Conservation (phyloP, 2,888 invertebrate species). For the Ochropleura leucogaster region DNA sequence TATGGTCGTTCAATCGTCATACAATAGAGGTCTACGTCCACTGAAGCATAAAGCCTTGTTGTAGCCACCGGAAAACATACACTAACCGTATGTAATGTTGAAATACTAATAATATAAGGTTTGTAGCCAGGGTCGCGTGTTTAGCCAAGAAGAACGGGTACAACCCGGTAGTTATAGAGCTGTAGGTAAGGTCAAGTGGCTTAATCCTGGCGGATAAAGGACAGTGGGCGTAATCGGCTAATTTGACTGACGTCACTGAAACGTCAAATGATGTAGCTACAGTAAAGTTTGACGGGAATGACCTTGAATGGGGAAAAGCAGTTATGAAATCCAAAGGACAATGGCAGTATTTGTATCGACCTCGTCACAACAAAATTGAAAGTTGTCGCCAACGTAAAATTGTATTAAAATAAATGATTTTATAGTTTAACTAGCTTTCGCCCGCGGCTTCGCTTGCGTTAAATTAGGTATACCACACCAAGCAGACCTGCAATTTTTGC, state of each 20-base stretch:
- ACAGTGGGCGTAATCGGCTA: background rate
- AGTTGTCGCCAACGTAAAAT: background rate
- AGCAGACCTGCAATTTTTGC: too few species aligned
- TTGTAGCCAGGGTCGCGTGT: constrained; percentile 44
- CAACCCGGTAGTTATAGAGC: constrained; percentile 7
- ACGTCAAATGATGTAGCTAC: background rate
- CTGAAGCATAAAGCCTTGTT: constrained; percentile 52
- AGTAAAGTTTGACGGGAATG: background rate
- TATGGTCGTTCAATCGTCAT: constrained; percentile 35
- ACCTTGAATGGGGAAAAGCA: background rate
- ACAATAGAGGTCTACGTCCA: constrained; percentile 29
- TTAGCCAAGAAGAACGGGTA: constrained; percentile 28
- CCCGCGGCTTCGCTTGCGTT: too few species aligned
- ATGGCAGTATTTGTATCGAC: too few species aligned
- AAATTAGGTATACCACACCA: too few species aligned
- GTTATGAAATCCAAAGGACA: background rate
- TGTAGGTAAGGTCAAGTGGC: background rate
- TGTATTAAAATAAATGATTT: too few species aligned
- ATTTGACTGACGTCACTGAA: background rate
- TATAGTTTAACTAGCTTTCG: too few species aligned
- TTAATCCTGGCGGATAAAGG: constrained; percentile 12
- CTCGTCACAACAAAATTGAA: background rate
- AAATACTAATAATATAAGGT: constrained; percentile 48
- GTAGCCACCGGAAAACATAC: constrained; percentile 46
- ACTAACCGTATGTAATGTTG: constrained; percentile 28